A percentile compares a stretch with the other conserved stretches of the same genome.
Conservation (phyloP, 2,113 vertebrate species). For the Lasiurus borealis region DNA sequence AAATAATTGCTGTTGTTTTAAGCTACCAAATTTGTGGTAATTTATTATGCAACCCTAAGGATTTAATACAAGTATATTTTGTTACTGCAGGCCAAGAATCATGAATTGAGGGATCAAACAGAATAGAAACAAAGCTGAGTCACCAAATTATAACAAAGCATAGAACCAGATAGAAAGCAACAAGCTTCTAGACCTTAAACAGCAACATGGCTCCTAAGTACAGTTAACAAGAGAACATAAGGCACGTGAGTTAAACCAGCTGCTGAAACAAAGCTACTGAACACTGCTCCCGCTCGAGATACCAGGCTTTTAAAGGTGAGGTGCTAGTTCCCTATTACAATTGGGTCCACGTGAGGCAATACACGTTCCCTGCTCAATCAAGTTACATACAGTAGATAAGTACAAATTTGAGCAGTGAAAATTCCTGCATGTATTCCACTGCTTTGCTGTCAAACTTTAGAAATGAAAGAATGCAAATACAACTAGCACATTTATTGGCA, state of each 20-base stretch:
- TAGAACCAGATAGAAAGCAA: not conserved
- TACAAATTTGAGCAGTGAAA: not conserved
- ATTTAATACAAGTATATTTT: not conserved
- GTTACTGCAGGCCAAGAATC: not conserved
- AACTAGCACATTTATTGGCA: not conserved
- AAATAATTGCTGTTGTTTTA: not conserved
- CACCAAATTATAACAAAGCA: constrained; percentile 22
- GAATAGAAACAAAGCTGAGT: not conserved
- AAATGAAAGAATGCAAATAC: not conserved
- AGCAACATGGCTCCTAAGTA: not conserved
- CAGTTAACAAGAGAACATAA: not conserved
- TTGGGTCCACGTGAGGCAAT: not conserved
- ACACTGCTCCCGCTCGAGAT: not conserved
- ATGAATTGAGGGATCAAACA: not conserved
- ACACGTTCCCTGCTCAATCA: not conserved
- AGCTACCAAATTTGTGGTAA: not conserved
- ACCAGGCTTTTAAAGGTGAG: not conserved
- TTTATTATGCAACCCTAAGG: constrained; percentile 8
- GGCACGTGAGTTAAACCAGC: not conserved
- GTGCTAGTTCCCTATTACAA: not conserved
- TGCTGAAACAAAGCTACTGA: not conserved
- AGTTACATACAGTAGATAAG: not conserved
- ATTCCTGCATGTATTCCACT: not conserved
- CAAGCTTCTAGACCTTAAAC: not conserved
- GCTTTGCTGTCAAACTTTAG: not conserved